Conservation (phyloP, 2,888 invertebrate species). For the Nasonia oneida region DNA sequence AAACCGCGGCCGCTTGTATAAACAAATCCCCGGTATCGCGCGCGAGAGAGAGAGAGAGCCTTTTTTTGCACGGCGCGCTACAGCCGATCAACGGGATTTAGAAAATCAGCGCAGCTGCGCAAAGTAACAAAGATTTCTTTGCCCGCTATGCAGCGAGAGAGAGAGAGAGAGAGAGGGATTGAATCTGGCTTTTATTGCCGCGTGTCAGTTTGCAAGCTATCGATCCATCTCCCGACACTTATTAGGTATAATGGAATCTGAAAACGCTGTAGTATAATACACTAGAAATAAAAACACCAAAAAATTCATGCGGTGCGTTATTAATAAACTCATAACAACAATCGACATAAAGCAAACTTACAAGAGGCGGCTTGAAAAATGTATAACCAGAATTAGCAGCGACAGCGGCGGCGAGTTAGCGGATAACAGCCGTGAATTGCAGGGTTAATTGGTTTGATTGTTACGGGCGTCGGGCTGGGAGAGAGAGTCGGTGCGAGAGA, state of each 20-base stretch:
- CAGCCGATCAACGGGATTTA: neutral
- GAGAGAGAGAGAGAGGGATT: neutral
- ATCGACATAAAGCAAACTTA: neutral
- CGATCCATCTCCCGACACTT: neutral
- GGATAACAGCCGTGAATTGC: conserved; percentile 29
- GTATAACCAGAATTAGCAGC: neutral
- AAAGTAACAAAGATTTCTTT: conserved; percentile 56
- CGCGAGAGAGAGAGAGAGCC: neutral
- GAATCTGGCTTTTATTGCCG: conserved; percentile 35
- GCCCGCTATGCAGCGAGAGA: neutral
- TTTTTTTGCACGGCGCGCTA: neutral
- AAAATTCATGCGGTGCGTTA: conserved; percentile 35
- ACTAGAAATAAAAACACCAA: neutral
- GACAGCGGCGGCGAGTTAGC: conserved; percentile 34
- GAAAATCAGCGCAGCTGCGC: conserved; percentile 32
- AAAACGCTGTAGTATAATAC: neutral
- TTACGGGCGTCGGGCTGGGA: neutral
- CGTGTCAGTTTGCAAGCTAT: neutral
- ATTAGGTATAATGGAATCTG: neutral
- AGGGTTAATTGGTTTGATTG: conserved; percentile 54
- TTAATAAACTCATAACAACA: neutral
- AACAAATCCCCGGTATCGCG: conserved; percentile 46
- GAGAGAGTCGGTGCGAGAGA: conserved; percentile 2
- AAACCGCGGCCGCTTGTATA: conserved; percentile 23
- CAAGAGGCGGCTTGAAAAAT: conserved; percentile 23